These are phyloP conservation scores for Enchytraeus crypticus DNA, from an alignment of 2,888 invertebrate genomes.

Conservation along the genomic window DNA sequence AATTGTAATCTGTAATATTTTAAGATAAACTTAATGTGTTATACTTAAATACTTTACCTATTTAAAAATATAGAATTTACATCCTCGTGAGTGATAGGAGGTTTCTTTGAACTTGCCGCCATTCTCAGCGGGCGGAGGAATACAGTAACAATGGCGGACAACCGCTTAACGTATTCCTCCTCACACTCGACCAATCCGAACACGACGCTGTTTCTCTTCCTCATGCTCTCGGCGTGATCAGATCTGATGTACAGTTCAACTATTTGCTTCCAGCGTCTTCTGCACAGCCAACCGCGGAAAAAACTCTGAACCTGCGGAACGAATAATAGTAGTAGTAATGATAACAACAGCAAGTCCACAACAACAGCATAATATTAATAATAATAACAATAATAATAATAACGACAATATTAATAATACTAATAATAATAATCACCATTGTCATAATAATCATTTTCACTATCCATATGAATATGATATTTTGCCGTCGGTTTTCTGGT, in stretches of 20 bases:
- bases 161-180: constrained; percentile 82
- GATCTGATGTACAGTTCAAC: constrained; percentile 88
- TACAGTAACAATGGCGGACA: constrained; percentile 74
- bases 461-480: too few species aligned
- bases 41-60: too few species aligned
- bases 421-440: background rate
- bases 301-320: constrained; percentile 64
- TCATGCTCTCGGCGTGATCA: constrained; percentile 86
- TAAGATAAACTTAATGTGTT: background rate
- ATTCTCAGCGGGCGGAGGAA: constrained; percentile 78
- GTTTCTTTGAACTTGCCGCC: constrained; percentile 86
- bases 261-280: constrained; percentile 85
- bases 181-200: constrained; percentile 77
- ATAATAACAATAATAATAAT: background rate
- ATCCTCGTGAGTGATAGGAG: constrained; percentile 83
- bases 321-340: background rate
- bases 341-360: background rate
- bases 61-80: constrained; percentile 87
- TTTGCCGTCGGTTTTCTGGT: too few species aligned
- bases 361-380: background rate
- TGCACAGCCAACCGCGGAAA: constrained; percentile 84
- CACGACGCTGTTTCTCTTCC: constrained; percentile 72
- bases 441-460: background rate
- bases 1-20: background rate
- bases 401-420: background rate